These are phyloP conservation scores for Brachyptera risi DNA, from an alignment of 2,888 invertebrate genomes.

Conservation along the genomic window DNA sequence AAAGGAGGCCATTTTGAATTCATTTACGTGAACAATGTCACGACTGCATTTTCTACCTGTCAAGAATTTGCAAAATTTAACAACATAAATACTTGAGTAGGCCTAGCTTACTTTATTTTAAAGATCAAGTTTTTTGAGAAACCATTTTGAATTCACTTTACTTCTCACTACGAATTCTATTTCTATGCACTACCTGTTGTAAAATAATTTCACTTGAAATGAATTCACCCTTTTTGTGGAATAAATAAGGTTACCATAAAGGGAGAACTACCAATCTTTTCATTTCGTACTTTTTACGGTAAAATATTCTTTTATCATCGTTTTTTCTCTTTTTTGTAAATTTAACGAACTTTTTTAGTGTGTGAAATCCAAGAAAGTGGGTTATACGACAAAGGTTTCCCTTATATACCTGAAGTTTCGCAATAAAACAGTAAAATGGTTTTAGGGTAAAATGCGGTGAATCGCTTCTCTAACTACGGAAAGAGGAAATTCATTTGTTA, in stretches of 20 bases:
- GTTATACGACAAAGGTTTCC: conserved; percentile 24
- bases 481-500: background rate
- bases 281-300: conserved; percentile 23
- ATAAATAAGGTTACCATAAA: conserved; percentile 10
- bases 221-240: conserved; percentile 18
- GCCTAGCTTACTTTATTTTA: conserved; percentile 19
- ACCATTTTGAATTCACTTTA: conserved; percentile 23
- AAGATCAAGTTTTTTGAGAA: conserved; percentile 23
- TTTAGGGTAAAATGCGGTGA: conserved; percentile 14
- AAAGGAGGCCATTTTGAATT: conserved; percentile 26
- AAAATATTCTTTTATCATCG: conserved; percentile 28
- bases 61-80: conserved; percentile 28
- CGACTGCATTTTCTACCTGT: conserved; percentile 28
- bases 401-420: conserved; percentile 25
- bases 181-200: conserved; percentile 8
- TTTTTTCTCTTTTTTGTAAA: conserved; percentile 25
- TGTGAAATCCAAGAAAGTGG: conserved; percentile 24
- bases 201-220: background rate
- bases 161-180: background rate
- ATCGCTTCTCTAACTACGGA: conserved; percentile 22
- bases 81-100: conserved; percentile 20
- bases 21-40: conserved; percentile 20
- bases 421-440: conserved; percentile 26
- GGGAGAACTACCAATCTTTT: conserved; percentile 16
- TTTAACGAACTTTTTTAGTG: conserved; percentile 29